Percentiles rank a stretch among this genome's conserved stretches.
These are phyloP conservation scores for Listronotus bonariensis DNA, from an alignment of 1,140 invertebrate genomes.

Conservation along the genomic window DNA sequence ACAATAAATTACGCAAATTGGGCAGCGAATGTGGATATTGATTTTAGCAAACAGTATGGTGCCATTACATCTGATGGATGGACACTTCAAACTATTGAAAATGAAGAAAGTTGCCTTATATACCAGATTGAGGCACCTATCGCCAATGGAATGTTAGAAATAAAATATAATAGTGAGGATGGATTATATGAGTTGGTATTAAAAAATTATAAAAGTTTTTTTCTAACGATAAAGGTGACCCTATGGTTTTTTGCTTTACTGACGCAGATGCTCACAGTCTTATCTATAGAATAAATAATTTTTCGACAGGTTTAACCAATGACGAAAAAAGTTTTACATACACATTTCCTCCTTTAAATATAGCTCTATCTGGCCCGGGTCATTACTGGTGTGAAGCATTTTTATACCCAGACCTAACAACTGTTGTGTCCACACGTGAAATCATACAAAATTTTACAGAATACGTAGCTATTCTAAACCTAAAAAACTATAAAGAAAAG, in stretches of 20 bases:
- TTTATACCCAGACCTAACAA: constrained; percentile 30
- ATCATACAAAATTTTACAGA: constrained; percentile 20
- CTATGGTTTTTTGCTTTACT: constrained; percentile 37
- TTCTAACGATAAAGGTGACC: constrained; percentile 5
- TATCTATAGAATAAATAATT: constrained; percentile 15
- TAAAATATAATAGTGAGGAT: constrained; percentile 7
- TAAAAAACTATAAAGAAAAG: constrained; percentile 20
- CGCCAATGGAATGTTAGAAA: not conserved
- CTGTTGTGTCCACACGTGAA: constrained; percentile 10
- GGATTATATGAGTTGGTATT: constrained; percentile 13
- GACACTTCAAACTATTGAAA: constrained; percentile 11
- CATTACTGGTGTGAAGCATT: constrained; percentile 41
- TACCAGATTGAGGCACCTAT: constrained; percentile 3
- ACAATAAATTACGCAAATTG: constrained; percentile 35
- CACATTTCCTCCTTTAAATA: constrained; percentile 10
- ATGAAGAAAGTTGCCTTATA: constrained; percentile 9
- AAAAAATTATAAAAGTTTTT: constrained; percentile 21
- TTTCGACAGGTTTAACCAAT: not conserved
- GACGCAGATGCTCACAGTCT: constrained; percentile 18
- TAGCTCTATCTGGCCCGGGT: constrained; percentile 27
- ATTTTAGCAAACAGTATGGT: constrained; percentile 13
- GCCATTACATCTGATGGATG: constrained; percentile 30
- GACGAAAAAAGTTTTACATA: not conserved
- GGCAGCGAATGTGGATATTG: constrained; percentile 16
- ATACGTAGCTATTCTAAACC: constrained; percentile 23